A percentile compares a stretch with the other conserved stretches of the same genome.
Evolutionary conservation across 2,797 vertebrate genomes (phyloP).

Genomic region (Martes flavigula): DNA sequence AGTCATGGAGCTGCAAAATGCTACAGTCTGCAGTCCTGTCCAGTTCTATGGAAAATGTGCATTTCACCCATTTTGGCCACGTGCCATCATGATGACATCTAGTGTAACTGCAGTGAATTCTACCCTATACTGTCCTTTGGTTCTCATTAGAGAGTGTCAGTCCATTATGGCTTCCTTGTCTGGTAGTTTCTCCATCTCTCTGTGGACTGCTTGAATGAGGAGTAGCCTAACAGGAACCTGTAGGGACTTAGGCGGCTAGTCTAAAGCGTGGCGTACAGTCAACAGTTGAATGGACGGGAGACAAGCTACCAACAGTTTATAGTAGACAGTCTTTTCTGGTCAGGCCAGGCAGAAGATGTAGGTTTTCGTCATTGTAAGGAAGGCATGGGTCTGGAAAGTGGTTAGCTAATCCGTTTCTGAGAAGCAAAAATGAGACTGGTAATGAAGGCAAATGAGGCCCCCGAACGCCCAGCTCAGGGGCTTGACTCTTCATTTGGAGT

Average conservation of each 20-base stretch:
- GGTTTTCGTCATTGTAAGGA: not conserved
- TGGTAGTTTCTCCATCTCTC: not conserved
- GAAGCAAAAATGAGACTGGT: not conserved
- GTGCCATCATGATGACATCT: not conserved
- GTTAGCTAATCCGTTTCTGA: not conserved
- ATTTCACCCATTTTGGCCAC: not conserved
- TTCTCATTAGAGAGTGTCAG: not conserved
- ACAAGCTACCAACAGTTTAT: not conserved
- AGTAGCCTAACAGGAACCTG: not conserved
- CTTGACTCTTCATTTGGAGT: not conserved
- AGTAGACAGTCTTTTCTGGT: not conserved
- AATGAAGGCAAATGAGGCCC: not conserved
- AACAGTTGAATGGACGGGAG: not conserved
- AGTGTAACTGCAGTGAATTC: not conserved
- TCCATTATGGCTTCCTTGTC: not conserved
- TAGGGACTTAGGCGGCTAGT: not conserved
- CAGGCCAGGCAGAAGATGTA: not conserved
- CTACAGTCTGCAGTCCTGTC: not conserved
- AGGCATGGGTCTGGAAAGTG: not conserved
- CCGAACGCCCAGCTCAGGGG: not conserved
- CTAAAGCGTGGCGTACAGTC: not conserved
- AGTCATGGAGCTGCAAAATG: not conserved
- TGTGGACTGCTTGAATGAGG: not conserved
- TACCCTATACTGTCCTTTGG: not conserved
- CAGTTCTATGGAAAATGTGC: not conserved